Base-by-base conservation (phyloP, 2,797 vertebrate species). In the Sebastes elongatus region DNA sequence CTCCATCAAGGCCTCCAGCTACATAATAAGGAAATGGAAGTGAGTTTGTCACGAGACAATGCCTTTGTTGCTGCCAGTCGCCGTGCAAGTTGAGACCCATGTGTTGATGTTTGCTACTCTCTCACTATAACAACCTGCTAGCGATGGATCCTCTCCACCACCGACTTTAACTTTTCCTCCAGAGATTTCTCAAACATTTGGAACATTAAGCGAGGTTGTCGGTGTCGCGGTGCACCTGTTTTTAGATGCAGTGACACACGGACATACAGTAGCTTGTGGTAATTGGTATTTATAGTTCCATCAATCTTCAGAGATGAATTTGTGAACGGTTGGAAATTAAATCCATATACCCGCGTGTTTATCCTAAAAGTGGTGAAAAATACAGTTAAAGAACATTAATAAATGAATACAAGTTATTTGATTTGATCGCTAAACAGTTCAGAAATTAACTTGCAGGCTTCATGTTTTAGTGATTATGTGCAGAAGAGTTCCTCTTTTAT, bases 11-110 rank as follows among this genome's bases (percentile, higher is more conserved):
- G 93, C 95, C 94, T 93, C 79, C 72, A 88, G 94, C 92, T 93
- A 92, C 94, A 95, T 88, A 96, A 96, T 94, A 95, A 95, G 94
- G 94, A 96, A 96, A 96, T 96, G 95, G 95, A 96, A 96, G 93
- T 93, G 91, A 91, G 91, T 92, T 91, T 84, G 95, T 96, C 92
- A 94, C 83, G 83, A 94, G 94, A 94, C 93, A 84, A 85, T 86
- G 90, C 76, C 85, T 95, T 92, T 95, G 94, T 93, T 93, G 86
- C 90, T 92, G 91, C 88, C 82, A 74, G 74, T 85, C 35, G 69
- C 81, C 27, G 71, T 91, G 84, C 88, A 91, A 91, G 92, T 91
- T 78, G 78, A 92, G 92, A 94, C 88, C 60, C 83, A 89, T 93
- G 85, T 93, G 92, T 92, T 86, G 82, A 83, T 83, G 81, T 92